Percentiles rank a stretch among this genome's conserved stretches.
These are phyloP conservation scores for Aldabrachelys gigantea DNA, from an alignment of 2,113 vertebrate genomes.

Conservation along the genomic window DNA sequence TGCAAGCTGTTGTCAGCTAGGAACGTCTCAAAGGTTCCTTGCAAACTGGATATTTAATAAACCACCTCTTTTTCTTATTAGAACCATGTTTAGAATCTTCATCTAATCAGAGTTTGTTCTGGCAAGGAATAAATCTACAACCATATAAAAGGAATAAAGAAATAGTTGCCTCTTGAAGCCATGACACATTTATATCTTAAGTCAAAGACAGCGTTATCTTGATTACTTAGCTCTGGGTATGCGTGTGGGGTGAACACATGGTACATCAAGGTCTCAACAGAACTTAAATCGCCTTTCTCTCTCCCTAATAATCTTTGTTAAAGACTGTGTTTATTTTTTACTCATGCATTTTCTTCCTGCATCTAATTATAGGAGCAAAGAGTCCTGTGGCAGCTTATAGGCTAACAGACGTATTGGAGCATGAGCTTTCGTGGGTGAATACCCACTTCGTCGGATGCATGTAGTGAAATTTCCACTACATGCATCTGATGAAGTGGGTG, in stretches of 20 bases:
- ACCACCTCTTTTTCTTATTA: not conserved
- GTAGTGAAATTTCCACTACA: too few species aligned
- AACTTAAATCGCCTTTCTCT: not conserved
- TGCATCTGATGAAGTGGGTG: too few species aligned
- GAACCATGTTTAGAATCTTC: not conserved
- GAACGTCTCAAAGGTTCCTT: not conserved
- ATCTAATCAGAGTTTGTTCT: not conserved
- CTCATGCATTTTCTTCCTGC: accelerated
- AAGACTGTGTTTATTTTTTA: not conserved
- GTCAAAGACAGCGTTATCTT: not conserved
- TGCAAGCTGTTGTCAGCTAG: not conserved
- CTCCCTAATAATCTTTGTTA: not conserved
- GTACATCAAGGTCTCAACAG: not conserved
- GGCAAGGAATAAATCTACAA: not conserved
- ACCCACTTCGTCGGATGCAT: too few species aligned
- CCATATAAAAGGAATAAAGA: not conserved
- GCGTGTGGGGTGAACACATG: accelerated
- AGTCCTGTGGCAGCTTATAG: too few species aligned
- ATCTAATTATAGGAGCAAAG: not conserved
- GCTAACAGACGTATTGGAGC: too few species aligned
- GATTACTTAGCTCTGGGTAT: not conserved
- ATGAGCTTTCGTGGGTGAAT: too few species aligned
- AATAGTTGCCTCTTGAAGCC: not conserved
- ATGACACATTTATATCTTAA: not conserved
- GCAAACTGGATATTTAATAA: not conserved